Evolutionary conservation across 2,797 vertebrate species (phyloP).

Genomic region (Lacerta agilis): DNA sequence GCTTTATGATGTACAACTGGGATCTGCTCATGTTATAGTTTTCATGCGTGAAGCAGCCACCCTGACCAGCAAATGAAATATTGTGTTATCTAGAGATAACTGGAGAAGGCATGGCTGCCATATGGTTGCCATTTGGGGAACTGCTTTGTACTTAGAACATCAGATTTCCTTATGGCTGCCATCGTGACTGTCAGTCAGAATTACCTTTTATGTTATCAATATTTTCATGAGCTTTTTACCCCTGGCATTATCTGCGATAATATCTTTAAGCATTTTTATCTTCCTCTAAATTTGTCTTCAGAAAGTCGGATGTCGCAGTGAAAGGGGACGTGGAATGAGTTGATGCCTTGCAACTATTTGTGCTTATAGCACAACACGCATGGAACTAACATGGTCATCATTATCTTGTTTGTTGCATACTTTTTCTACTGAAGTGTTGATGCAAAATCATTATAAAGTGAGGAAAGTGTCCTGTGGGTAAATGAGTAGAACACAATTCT

Average conservation of each 20-base stretch:
- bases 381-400: neutral
- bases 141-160: neutral
- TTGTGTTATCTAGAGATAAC: neutral
- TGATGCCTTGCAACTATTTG: neutral
- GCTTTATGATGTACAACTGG: neutral
- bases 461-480: neutral
- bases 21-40: neutral
- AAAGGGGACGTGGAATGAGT: neutral
- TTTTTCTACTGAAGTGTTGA: neutral
- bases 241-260: neutral
- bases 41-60: neutral
- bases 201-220: neutral
- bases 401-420: neutral
- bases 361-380: neutral
- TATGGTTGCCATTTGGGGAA: neutral
- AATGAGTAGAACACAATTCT: neutral
- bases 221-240: neutral
- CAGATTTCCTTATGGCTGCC: neutral
- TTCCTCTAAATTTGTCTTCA: neutral
- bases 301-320: neutral
- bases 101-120: neutral
- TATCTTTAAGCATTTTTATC: neutral
- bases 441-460: constrained; percentile 3
- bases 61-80: neutral
- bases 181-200: neutral